Base-by-base conservation (phyloP, 2,888 invertebrate species). In the Parnassius mnemosyne region DNA sequence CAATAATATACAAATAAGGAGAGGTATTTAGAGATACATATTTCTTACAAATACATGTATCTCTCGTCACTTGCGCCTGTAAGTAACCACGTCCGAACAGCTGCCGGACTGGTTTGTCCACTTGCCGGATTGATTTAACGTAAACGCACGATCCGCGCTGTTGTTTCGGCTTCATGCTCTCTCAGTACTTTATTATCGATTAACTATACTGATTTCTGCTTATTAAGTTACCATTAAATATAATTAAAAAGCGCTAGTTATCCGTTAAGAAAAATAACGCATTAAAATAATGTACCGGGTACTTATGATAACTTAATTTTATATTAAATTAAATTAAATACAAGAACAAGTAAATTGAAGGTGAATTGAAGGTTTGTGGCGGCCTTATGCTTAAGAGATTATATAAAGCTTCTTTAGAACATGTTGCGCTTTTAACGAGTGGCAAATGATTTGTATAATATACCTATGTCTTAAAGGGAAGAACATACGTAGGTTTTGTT, bases 71-170 rank as follows among this genome's bases (percentile, higher is more conserved):
- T 85, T 84, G 79, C 74, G 78, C 78, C 83, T 13, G 76, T 75
- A 69, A 72, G 76, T 75, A 69, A 72, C 71, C 73, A 78, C 78
- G 84, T 80, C 80, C 78, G 81, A 80, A 80, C 89, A 89, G 91
- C 89, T 90, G 91, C 89, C 84, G 75, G 86, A 91, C 91, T 89
- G 91, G 91, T 91, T 91, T 89, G 87, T 86, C 91, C 89, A 89
- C 91, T 89, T 87, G 76, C 79, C 80, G 83, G 90, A 90, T 89
- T 90, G 89, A 91, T 90, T 88, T 85, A 89, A 87, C 83, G 81
- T 88, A 84, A 87, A 85, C 83, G 81, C 83, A 83, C 84, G 84
- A 85, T 85, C 81, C 76, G 78, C 79, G 76, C 71, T 71, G 76
- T 77, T 80, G 80, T 78, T 76, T 77, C 77, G 77, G 77, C 78